phyloP scores from a whole-genome alignment of 2,888 invertebrate species.

The Tetheella fluctuosa region DNA sequence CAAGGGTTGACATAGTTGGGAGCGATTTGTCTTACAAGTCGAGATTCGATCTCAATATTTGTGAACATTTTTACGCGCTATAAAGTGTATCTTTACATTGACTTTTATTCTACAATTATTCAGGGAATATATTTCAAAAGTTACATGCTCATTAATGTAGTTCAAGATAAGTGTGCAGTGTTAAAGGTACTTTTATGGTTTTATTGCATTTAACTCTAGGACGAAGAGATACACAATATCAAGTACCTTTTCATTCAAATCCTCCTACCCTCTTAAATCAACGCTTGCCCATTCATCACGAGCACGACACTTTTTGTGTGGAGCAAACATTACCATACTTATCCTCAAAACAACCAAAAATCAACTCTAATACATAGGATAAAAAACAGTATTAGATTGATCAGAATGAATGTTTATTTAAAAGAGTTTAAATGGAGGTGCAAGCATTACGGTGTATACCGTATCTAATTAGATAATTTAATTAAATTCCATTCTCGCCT shows the following conservation, averaged over 20 bases:
- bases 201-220: constrained; percentile 62
- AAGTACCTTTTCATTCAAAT: constrained; percentile 59
- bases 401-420: constrained; percentile 36
- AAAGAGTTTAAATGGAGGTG: constrained; percentile 63
- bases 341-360: constrained; percentile 43
- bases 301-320: constrained; percentile 62
- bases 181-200: constrained; percentile 60
- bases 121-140: constrained; percentile 10
- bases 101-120: background rate
- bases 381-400: constrained; percentile 33
- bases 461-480: constrained; percentile 80
- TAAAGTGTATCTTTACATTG: background rate
- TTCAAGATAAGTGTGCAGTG: constrained; percentile 28
- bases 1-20: constrained; percentile 73
- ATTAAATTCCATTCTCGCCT: constrained; percentile 72
- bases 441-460: constrained; percentile 70
- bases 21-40: constrained; percentile 78
- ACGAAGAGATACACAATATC: constrained; percentile 63
- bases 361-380: constrained; percentile 38
- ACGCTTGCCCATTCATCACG: constrained; percentile 72
- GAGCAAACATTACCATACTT: constrained; percentile 45
- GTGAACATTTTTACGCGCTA: constrained; percentile 73
- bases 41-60: constrained; percentile 70
- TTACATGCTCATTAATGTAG: constrained; percentile 28
- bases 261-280: constrained; percentile 74